These are phyloP conservation scores for Pissodes strobi DNA, from an alignment of 1,140 invertebrate species.

Conservation along the genomic window DNA sequence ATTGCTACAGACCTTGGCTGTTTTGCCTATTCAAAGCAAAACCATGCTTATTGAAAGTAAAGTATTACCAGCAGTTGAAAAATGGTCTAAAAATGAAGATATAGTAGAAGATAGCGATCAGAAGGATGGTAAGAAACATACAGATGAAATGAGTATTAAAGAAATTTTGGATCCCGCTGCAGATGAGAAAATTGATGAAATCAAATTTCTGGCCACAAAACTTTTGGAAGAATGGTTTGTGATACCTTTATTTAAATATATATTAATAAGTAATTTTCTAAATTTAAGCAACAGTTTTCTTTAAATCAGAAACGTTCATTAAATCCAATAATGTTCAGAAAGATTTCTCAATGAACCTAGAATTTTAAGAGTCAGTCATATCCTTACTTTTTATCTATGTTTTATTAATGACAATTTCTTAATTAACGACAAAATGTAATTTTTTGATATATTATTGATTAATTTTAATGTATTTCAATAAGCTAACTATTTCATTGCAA, in stretches of 20 bases:
- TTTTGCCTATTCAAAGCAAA: slow-evolving; percentile 89
- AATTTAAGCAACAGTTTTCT: too few species aligned
- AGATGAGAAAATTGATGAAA: slow-evolving; percentile 49
- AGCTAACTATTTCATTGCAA: too few species aligned
- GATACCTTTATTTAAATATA: not conserved
- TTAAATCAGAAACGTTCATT: too few species aligned
- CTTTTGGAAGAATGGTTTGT: slow-evolving; percentile 71
- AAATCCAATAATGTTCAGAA: too few species aligned
- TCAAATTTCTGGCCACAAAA: slow-evolving; percentile 63
- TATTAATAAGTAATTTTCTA: not conserved
- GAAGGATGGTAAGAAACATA: slow-evolving; percentile 17
- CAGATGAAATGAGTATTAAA: slow-evolving; percentile 16
- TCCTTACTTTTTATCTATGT: too few species aligned
- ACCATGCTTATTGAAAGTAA: slow-evolving; percentile 92
- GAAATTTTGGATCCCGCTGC: slow-evolving; percentile 16
- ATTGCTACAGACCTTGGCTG: slow-evolving; percentile 78
- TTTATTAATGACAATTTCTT: too few species aligned
- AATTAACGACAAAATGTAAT: too few species aligned
- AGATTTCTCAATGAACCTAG: not conserved
- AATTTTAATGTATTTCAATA: too few species aligned
- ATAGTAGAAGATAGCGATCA: slow-evolving; percentile 31
- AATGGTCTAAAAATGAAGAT: slow-evolving; percentile 66
- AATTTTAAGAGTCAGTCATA: too few species aligned
- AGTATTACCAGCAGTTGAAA: slow-evolving; percentile 79
- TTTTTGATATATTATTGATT: too few species aligned